Base-by-base conservation (phyloP, 2,888 invertebrate species). In the Callimorpha dominula region DNA sequence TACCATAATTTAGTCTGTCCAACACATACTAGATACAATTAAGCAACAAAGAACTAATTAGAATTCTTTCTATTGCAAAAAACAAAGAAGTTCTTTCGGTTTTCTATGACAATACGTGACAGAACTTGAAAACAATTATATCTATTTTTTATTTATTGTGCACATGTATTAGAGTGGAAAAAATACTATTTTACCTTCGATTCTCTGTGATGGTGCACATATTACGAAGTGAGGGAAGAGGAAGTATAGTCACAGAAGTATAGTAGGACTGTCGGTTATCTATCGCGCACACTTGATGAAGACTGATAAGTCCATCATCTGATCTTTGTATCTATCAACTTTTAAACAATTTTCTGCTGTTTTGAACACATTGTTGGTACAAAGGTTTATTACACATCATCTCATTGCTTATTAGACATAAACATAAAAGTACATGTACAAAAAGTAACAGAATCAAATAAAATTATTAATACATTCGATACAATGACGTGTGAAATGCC, bases 401-500 rank as follows among this genome's bases (percentile, higher is more conserved):
- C 20, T 57, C 15, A 68, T 49, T 31, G 46, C 31, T 49, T 17
- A 49, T 20, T 43, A 12, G 42, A 40, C n/a, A 42, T 54, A 67
- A 67, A 54, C 17, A 54, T 3, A 66, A 52, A 66, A 52, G 3
- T 52, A 40, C 12, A 50, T 14, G 17, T 31, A 14, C n/a, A 54
- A 15, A 54, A 67, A 42, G 67, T 67, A 74, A 72, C 75, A 60
- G 72, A 73, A 75, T 77, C 46, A 68, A 79, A 80, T 78, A 71
- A 68, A 73, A 76, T 77, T 80, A 78, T 77, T 71, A 57, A 40
- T 68, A 66, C 50, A 31, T 67, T 73, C 57, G 70, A 64, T 52
- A 73, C 73, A 74, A 40, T 71, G 77, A 74, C 71, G 77, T 78
- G 78, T 75, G 74, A 78, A 80, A 77, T 67, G 69, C 66, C 65